Evolutionary conservation across 2,888 invertebrate species (phyloP).

Genomic region (Eupithecia vulgata): DNA sequence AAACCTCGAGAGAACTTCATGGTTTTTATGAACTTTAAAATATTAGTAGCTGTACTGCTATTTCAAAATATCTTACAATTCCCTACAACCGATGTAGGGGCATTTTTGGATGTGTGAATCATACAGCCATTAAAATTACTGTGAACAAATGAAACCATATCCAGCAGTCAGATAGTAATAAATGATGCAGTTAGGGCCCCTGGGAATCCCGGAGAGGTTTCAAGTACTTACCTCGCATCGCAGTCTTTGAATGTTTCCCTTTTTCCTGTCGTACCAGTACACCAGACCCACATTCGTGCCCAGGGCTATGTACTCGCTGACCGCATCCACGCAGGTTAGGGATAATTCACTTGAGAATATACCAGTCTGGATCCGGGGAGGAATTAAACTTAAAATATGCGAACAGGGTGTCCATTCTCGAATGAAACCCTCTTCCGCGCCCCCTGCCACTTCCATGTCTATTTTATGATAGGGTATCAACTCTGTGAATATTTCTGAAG

Average conservation of each 20-base stretch:
- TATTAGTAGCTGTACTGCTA: neutral
- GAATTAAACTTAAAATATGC: conserved; percentile 89
- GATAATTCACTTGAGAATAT: conserved; percentile 89
- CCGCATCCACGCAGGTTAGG: conserved; percentile 93
- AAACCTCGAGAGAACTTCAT: neutral
- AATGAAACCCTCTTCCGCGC: conserved; percentile 82
- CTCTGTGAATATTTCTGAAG: conserved; percentile 31
- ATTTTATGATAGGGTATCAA: conserved; percentile 10
- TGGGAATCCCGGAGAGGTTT: conserved; percentile 29
- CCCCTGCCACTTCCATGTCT: conserved; percentile 74
- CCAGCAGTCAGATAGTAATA: neutral
- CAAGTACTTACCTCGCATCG: conserved; percentile 88
- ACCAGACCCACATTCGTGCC: conserved; percentile 94
- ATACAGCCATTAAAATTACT: neutral
- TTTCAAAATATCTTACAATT: neutral
- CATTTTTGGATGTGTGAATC: neutral
- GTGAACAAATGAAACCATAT: neutral
- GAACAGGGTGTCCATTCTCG: conserved; percentile 93
- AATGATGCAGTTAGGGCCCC: neutral
- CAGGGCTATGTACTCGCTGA: conserved; percentile 91
- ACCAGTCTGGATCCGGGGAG: conserved; percentile 89
- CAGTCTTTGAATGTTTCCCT: conserved; percentile 89
- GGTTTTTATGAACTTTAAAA: neutral
- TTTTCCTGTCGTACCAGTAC: conserved; percentile 93
- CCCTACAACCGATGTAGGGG: neutral